Percentiles rank a stretch among this genome's conserved stretches.
These are phyloP conservation scores for Acropora yongei DNA, from an alignment of 64 coral and sea anemone genomes.

Conservation along the genomic window DNA sequence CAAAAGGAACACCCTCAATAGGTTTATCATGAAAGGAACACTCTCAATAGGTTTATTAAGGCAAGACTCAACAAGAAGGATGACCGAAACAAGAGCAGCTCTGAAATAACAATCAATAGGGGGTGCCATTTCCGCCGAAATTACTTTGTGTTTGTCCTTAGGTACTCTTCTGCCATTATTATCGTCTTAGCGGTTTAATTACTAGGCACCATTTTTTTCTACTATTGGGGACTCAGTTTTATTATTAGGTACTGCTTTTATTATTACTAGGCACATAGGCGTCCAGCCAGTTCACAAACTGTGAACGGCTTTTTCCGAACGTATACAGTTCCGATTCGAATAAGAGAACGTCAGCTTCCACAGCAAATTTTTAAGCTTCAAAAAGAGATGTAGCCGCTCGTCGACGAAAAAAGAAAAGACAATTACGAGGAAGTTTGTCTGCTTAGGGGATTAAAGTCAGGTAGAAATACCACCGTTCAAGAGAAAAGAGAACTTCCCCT, in stretches of 20 bases:
- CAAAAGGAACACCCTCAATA: too few species aligned
- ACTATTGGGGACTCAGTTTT: neutral
- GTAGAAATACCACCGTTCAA: neutral
- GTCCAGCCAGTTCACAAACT: neutral
- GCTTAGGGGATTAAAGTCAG: neutral
- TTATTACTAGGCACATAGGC: neutral
- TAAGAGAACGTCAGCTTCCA: neutral
- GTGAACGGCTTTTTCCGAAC: neutral
- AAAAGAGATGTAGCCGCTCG: neutral
- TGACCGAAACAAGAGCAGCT: too few species aligned
- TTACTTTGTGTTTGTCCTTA: too few species aligned
- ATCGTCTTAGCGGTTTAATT: neutral
- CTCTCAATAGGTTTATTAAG: too few species aligned
- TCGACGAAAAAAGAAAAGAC: constrained; percentile 15
- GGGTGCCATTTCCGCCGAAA: too few species aligned
- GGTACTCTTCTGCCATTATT: constrained; percentile 30
- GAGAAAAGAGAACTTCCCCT: constrained; percentile 20
- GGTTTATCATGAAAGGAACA: too few species aligned
- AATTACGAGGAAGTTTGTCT: neutral
- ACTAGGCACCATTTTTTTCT: too few species aligned
- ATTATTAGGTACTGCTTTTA: neutral
- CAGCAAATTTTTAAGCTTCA: neutral
- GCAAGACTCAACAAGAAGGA: too few species aligned
- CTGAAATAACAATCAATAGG: too few species aligned
- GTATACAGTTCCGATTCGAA: neutral